Evolutionary conservation across 2,113 vertebrate species (phyloP).

Genomic region (Gymnobelideus leadbeateri): DNA sequence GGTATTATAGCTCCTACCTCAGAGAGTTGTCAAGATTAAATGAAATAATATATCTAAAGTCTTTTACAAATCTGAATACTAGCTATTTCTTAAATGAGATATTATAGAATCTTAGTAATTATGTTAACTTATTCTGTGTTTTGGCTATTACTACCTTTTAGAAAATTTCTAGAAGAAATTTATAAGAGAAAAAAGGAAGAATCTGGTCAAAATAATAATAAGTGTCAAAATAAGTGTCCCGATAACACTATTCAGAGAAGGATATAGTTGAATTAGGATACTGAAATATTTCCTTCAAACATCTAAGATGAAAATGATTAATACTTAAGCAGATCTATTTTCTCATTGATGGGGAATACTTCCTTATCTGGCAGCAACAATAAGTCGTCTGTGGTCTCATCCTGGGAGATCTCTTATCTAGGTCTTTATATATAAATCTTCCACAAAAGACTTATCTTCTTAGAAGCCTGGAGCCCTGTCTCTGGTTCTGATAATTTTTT

Average conservation of each 20-base stretch:
- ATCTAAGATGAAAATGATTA: not conserved
- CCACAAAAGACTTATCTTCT: not conserved
- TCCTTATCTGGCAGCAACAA: not conserved
- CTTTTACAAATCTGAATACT: not conserved
- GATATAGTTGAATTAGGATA: not conserved
- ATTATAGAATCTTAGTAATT: constrained; percentile 51
- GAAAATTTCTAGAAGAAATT: too few relatives aligned
- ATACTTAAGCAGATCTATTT: not conserved
- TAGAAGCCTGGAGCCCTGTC: not conserved
- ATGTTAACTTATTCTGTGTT: constrained; percentile 18
- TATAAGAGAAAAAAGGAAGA: not conserved
- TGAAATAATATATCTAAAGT: not conserved
- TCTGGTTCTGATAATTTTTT: not conserved
- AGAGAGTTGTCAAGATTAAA: not conserved
- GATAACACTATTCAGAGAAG: not conserved
- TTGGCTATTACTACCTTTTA: not conserved
- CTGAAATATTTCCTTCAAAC: not conserved
- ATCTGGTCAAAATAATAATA: not conserved
- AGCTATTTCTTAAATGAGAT: not conserved
- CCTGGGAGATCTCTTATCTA: not conserved
- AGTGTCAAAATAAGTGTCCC: not conserved
- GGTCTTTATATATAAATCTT: not conserved
- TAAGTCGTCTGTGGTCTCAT: not conserved
- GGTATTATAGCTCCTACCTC: not conserved
- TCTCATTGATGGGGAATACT: not conserved